Conservation (phyloP, 2,888 invertebrate species). For the Kryphioiulus occultus region DNA sequence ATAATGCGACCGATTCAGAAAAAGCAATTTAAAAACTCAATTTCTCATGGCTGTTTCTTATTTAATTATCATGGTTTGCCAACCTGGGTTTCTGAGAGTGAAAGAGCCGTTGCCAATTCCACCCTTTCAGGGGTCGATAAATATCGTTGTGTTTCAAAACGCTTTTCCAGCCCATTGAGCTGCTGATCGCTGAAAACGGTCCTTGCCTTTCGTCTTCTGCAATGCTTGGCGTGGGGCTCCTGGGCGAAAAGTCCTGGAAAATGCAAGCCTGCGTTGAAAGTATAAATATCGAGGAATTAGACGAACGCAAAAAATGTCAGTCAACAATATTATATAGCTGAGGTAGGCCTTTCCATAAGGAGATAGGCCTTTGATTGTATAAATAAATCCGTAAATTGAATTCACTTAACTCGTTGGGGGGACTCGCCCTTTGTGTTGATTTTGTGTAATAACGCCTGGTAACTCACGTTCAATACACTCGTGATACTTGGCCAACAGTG, state of each 20-base stretch:
- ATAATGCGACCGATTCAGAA: no score
- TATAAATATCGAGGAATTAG: background rate
- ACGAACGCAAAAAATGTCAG: conserved; percentile 20
- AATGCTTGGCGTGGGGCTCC: conserved; percentile 76
- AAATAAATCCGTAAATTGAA: conserved; percentile 41
- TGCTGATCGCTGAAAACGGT: conserved; percentile 80
- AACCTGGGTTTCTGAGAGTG: conserved; percentile 87
- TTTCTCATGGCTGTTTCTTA: background rate
- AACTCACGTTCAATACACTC: background rate
- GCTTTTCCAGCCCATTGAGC: conserved; percentile 83
- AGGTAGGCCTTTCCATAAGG: conserved; percentile 49
- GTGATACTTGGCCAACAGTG: background rate
- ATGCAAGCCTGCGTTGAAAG: conserved; percentile 58
- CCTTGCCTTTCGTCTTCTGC: conserved; percentile 92
- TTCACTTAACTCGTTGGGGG: conserved; percentile 47
- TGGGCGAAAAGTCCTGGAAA: conserved; percentile 60
- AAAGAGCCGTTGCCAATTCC: conserved; percentile 89
- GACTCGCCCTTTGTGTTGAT: conserved; percentile 48
- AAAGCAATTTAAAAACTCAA: background rate
- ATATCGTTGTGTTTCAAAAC: conserved; percentile 94
- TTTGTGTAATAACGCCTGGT: background rate
- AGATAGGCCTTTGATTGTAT: conserved; percentile 39
- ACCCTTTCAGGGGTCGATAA: conserved; percentile 95
- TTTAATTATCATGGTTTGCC: conserved; percentile 35
- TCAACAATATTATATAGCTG: background rate